Evolutionary conservation across 2,797 vertebrate genomes (phyloP), one percentile per base, ranked within the genome.

Genomic region (Petrocephalus schoutedeni): DNA sequence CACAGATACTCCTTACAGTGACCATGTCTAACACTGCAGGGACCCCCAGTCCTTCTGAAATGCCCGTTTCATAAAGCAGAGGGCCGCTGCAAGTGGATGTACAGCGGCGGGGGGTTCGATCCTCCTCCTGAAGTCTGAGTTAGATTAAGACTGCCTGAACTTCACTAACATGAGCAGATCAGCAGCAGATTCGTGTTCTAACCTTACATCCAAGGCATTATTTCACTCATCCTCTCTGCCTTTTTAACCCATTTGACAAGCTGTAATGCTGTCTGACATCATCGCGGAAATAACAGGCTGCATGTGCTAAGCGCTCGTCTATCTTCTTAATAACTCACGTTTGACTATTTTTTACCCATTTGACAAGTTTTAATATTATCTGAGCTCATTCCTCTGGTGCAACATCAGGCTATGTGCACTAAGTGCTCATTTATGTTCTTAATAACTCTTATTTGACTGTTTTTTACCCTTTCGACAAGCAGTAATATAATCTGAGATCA

Each of bases 301-400:
- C 12, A 23, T 36, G 45, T 45, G 85, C 86, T 21, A 87, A 77
- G 85, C 54, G 82, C 49, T 12, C 89, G 87, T 58, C 86, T 23
- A 41, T 82, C 90, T 92, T 92, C 93, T 92, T 93, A 91, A 91
- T 93, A 93, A 94, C 90, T 89, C 89, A 92, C 93, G 92, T 93
- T 94, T 93, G 92, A 92, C 93, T 7, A 51, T 51, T 51, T 51
- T 51, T 51, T 7, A 51, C 49, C 49, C 49, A 51, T 51, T 51
- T 51, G 49, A 51, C 49, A 51, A 51, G 5, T 51, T 51, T 51
- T 51, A 51, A 51, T 51, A 51, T 51, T 51, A 5, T 51, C 49
- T 51, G 49, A 51, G 49, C 5, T 51, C 49, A 51, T 6, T 7
- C 4, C 49, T 51, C 6, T 51, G 49, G 49, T 51, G 49, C 5